phyloP scores from a whole-genome alignment of 2,797 vertebrate genomes.

The Pangasius mekongensis region DNA sequence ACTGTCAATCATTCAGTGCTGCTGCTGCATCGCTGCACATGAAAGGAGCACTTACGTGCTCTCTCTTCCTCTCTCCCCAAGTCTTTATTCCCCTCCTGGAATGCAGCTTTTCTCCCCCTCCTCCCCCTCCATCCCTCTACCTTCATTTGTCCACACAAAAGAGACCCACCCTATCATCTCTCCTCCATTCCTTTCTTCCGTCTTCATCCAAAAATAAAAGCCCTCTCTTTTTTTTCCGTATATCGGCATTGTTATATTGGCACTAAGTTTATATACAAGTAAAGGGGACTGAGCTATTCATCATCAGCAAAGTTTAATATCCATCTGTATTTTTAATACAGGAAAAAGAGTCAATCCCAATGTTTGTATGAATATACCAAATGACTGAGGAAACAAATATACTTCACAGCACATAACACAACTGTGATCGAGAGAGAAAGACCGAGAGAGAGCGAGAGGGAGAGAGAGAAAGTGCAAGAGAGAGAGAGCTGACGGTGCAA shows the following conservation, averaged over 20 bases:
- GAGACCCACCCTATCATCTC: conserved; percentile 51
- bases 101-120: neutral
- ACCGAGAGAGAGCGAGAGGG: neutral
- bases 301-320: neutral
- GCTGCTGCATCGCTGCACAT: conserved; percentile 44
- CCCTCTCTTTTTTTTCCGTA: neutral
- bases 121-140: conserved; percentile 24
- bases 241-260: neutral
- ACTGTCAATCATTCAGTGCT: conserved; percentile 52
- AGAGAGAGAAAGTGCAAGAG: neutral
- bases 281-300: neutral
- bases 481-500: conserved; percentile 52
- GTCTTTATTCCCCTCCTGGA: conserved; percentile 33
- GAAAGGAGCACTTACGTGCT: conserved; percentile 7
- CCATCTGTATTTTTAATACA: neutral
- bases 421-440: neutral
- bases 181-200: conserved; percentile 1
- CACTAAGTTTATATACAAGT: neutral
- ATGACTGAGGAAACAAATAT: neutral
- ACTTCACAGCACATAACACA: neutral
- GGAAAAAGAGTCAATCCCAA: too few relatives aligned
- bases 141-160: conserved; percentile 51
- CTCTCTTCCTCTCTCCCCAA: conserved; percentile 21
- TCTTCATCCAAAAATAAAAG: conserved; percentile 20
- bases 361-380: neutral